Base-by-base conservation (phyloP, 2,888 invertebrate genomes). In the Subacronicta megacephala region DNA sequence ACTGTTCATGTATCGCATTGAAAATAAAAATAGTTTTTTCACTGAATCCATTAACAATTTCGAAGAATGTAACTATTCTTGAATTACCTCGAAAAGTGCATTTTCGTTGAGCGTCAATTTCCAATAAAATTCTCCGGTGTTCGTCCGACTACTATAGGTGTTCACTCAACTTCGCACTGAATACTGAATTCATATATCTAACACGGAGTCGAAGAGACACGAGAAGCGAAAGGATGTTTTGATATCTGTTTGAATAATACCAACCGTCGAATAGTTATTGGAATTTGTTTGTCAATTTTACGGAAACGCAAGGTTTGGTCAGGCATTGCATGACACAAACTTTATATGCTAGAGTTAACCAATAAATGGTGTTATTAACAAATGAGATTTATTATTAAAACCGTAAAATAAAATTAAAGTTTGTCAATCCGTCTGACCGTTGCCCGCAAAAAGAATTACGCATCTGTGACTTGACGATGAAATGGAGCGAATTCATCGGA, bases 221-320 rank as follows among this genome's bases (percentile, higher is more conserved):
- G 62, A 61, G 80, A 69, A 76, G 76, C 63, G 73, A 83, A 83
- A 85, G 90, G 91, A 92, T 89, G 92, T 90, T 90, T 85, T 86
- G 84, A 85, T 88, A 89, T 59, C 45, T 70, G 72, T 72, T 77
- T 75, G 46, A 70, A 76, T 72, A 77, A 72, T 62, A 72, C 41
- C 33, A 20, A 45, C 42, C 62, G 64, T 56, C 46, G 36, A 62
- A 44, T 47, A 55, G 75, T 79, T 77, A 63, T 74, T 78, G 78
- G 75, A 75, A 79, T 83, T 81, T 78, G 75, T 78, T 77, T 77
- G 70, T 72, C 55, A 64, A 74, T 75, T 77, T 70, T 72, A 61
- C 51, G 61, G 47, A 40, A 60, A 53, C 53, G 47, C 33, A 44
- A 46, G 44, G 61, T 59, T 69, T 53, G 42, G 26, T 49, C 42